Conservation (phyloP, 2,888 invertebrate genomes). For the Melinaea menophilus region DNA sequence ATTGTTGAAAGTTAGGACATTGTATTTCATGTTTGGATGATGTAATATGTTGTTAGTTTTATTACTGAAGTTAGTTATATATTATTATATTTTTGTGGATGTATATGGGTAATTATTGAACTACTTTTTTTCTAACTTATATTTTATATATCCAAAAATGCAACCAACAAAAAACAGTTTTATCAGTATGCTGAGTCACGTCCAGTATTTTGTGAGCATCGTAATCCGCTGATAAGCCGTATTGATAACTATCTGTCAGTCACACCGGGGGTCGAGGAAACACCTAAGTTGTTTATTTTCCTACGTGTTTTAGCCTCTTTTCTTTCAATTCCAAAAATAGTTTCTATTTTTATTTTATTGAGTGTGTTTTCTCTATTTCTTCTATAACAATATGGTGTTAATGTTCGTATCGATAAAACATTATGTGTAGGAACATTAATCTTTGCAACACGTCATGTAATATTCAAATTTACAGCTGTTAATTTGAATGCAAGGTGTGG, state of each 20-base stretch:
- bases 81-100: not conserved
- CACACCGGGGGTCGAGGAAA: conserved; percentile 49
- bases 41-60: not conserved
- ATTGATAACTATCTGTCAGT: conserved; percentile 64
- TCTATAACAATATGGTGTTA: not conserved
- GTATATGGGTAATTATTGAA: too few relatives aligned
- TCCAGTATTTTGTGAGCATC: conserved; percentile 33
- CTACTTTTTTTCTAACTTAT: too few relatives aligned
- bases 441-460: conserved; percentile 10
- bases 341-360: not conserved
- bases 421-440: conserved; percentile 1
- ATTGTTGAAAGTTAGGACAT: not conserved
- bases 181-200: conserved; percentile 39
- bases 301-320: conserved; percentile 17
- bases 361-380: not conserved
- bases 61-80: not conserved
- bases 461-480: conserved; percentile 9
- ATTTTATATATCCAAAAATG: not conserved
- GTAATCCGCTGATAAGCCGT: conserved; percentile 53
- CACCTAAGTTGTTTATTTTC: conserved; percentile 33
- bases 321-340: not conserved
- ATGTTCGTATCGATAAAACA: not conserved
- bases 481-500: conserved; percentile 30
- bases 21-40: not conserved
- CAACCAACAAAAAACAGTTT: conserved; percentile 14